Evolutionary conservation across 2,888 invertebrate species (phyloP), one percentile per base, ranked within the genome.

Genomic region (Torymus texanus): DNA sequence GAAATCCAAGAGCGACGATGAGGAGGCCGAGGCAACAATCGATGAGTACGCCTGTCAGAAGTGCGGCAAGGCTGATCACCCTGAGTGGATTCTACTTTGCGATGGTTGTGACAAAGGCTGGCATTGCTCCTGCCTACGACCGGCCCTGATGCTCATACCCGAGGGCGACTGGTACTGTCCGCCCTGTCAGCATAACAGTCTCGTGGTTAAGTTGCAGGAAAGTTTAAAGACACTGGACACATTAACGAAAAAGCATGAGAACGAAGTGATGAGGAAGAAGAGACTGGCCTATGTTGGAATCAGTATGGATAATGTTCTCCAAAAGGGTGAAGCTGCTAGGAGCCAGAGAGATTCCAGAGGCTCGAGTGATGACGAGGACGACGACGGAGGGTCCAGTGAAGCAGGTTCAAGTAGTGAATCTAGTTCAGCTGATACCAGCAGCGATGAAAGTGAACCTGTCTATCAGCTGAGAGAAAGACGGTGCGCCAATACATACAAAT

Each of bases 81-180:
- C 98, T 0, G 98, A 99, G 91, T 98, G 97, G 97, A 97, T 99
- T 86, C 91, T 99, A 74, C 91, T 99, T 59, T 99, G 99, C 89
- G 99, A 99, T 91, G 93, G 93, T 83, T 99, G 99, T 90, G 98
- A 99, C 90, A 94, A 93, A 82, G 98, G 98, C n/a, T 98, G 97
- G 94, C 99, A 99, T 92, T 98, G 97, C 81, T 96, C 97, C 62
- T 99, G 99, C 88, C 93, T 99, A 58, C 94, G 96, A 81, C 99
- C 99, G 0, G 94, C 97, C 79, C 93, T 99, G 61, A 94, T 98
- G 91, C 94, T 97, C 51, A 96, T 99, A 85, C 99, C 99, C 0
- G 97, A 98, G 88, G 98, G 98, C 0, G 97, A 98, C 90, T 99
- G 99, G 99, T 97, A 94, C 91, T 99, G 99, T 90, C 99, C 99